Evolutionary conservation across 2,113 vertebrate genomes (phyloP).

Genomic region (Xyliphius kryptos): DNA sequence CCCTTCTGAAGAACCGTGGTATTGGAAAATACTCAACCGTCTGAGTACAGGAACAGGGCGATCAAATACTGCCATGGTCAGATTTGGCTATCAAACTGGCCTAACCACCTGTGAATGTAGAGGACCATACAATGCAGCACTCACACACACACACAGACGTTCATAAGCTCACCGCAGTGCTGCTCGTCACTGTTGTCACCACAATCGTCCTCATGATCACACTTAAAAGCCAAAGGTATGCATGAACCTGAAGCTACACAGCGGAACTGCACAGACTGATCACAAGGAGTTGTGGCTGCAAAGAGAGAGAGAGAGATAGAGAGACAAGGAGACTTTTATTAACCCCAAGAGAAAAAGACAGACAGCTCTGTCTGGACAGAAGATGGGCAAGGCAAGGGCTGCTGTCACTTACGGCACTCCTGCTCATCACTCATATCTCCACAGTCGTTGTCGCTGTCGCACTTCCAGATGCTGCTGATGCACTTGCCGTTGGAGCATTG

Average conservation of each 20-base stretch:
- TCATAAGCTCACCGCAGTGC: conserved; percentile 81
- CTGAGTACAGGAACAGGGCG: no score
- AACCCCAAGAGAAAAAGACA: background rate
- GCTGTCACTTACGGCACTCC: conserved; percentile 81
- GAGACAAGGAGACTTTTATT: conserved; percentile 1
- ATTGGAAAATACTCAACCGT: no score
- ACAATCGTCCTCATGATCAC: conserved; percentile 94
- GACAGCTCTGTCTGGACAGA: background rate
- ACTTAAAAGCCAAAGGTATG: conserved; percentile 92
- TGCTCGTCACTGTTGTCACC: conserved; percentile 95
- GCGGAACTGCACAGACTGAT: conserved; percentile 83
- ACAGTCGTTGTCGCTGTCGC: conserved; percentile 94
- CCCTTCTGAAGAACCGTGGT: no score
- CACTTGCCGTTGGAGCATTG: conserved; percentile 90
- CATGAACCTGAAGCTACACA: conserved; percentile 88
- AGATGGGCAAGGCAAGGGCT: background rate
- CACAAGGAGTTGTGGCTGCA: conserved; percentile 83
- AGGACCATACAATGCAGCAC: no score
- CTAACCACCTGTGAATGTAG: no score
- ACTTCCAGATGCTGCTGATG: conserved; percentile 97
- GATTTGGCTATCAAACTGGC: no score
- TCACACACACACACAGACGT: no score
- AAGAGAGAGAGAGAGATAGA: background rate
- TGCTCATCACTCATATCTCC: conserved; percentile 96
- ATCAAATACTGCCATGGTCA: no score